phyloP scores from a whole-genome alignment of 2,888 invertebrate genomes.

The Nephrotoma flavescens region DNA sequence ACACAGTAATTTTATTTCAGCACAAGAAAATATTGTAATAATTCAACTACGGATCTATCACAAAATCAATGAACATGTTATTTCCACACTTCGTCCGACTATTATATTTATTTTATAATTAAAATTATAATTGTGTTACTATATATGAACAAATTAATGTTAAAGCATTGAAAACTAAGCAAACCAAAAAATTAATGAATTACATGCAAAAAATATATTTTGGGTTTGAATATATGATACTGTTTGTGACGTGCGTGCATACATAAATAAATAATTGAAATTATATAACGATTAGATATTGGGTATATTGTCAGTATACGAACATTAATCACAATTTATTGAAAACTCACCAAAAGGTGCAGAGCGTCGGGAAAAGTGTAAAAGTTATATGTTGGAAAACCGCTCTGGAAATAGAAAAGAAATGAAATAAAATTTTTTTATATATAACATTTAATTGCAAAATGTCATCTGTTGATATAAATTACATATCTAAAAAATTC shows the following conservation, averaged over 20 bases:
- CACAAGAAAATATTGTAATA: too few relatives aligned
- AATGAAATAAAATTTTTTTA: constrained; percentile 9
- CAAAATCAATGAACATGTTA: too few relatives aligned
- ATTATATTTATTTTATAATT: too few relatives aligned
- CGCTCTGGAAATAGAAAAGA: constrained; percentile 14
- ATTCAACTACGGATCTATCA: too few relatives aligned
- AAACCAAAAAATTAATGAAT: background rate
- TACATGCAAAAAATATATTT: background rate
- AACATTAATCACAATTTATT: background rate
- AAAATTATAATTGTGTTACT: too few relatives aligned
- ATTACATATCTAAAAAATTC: background rate
- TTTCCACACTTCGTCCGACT: too few relatives aligned
- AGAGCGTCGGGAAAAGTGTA: constrained; percentile 14
- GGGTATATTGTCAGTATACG: background rate
- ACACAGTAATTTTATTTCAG: too few relatives aligned
- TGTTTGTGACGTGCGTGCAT: background rate
- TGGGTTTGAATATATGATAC: background rate
- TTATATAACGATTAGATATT: background rate
- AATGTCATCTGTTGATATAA: background rate
- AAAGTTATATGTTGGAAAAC: constrained; percentile 15
- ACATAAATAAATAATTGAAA: background rate
- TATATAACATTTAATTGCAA: background rate
- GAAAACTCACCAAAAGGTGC: constrained; percentile 15
- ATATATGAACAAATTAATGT: background rate
- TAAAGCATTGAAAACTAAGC: background rate